phyloP scores from a whole-genome alignment of 2,113 vertebrate species.

The Centropristis striata region DNA sequence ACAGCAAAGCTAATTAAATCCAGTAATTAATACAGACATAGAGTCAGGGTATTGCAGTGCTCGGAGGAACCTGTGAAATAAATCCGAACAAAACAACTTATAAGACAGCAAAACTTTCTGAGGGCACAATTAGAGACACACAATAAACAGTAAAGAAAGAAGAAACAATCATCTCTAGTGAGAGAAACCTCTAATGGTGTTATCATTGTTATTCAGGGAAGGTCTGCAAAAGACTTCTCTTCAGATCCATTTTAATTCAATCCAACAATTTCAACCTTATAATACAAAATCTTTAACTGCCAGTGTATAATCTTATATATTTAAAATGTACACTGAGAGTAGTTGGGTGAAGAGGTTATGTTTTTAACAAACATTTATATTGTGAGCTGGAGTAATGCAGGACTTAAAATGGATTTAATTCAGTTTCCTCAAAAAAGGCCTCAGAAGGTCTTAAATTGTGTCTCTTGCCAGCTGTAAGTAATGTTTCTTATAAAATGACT shows the following conservation, averaged over 20 bases:
- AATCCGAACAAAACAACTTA: constrained; percentile 35
- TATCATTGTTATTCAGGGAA: constrained; percentile 5
- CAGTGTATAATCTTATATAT: not conserved
- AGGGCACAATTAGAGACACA: constrained; percentile 36
- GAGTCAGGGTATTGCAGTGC: not conserved
- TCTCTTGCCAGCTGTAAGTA: not conserved
- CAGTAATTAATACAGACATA: constrained; percentile 28
- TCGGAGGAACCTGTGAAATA: constrained; percentile 16
- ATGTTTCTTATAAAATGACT: not conserved
- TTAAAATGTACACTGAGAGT: not conserved
- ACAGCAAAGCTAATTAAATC: constrained; percentile 49
- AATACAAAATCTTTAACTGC: not conserved
- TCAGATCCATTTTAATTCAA: not conserved
- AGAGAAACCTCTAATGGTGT: constrained; percentile 31
- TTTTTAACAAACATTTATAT: no score
- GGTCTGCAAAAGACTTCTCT: not conserved
- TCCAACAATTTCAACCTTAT: not conserved
- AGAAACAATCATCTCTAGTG: not conserved
- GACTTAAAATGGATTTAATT: no score
- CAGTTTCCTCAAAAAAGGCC: no score
- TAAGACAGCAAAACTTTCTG: constrained; percentile 24
- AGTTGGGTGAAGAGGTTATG: no score
- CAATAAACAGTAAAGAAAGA: constrained; percentile 10
- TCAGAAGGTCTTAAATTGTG: no score
- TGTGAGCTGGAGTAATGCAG: no score